phyloP scores from a whole-genome alignment of 2,797 vertebrate genomes.

The Alca torda region DNA sequence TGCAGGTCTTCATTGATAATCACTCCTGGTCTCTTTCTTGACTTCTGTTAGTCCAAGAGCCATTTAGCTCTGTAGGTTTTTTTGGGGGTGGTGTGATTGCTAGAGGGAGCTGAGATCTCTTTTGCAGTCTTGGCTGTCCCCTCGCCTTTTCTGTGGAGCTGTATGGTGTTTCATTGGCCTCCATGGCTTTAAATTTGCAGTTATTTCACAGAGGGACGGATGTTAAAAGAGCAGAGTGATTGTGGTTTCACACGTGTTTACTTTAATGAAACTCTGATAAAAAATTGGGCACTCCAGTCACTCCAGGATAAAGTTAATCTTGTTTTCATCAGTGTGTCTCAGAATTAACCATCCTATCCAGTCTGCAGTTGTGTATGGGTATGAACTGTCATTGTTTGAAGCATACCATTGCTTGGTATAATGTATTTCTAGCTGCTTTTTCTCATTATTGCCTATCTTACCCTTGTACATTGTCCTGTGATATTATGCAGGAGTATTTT shows the following conservation, averaged over 20 bases:
- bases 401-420: background rate
- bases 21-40: background rate
- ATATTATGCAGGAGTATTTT: background rate
- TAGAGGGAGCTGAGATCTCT: background rate
- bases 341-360: background rate
- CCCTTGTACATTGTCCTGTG: background rate
- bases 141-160: background rate
- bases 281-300: background rate
- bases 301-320: background rate
- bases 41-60: background rate
- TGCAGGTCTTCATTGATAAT: background rate
- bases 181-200: background rate
- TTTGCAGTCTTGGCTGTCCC: background rate
- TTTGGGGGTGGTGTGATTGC: background rate
- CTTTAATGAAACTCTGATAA: background rate
- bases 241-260: background rate
- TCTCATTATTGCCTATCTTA: background rate
- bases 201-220: background rate
- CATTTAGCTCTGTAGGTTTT: background rate
- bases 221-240: background rate
- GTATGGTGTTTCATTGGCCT: background rate
- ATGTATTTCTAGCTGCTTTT: background rate
- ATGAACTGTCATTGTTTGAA: background rate
- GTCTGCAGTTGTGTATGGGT: background rate
- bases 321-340: background rate